A percentile compares a stretch with the other conserved stretches of the same genome.
These are phyloP conservation scores for Dasypolia templi DNA, from an alignment of 2,888 invertebrate species.

Conservation along the genomic window DNA sequence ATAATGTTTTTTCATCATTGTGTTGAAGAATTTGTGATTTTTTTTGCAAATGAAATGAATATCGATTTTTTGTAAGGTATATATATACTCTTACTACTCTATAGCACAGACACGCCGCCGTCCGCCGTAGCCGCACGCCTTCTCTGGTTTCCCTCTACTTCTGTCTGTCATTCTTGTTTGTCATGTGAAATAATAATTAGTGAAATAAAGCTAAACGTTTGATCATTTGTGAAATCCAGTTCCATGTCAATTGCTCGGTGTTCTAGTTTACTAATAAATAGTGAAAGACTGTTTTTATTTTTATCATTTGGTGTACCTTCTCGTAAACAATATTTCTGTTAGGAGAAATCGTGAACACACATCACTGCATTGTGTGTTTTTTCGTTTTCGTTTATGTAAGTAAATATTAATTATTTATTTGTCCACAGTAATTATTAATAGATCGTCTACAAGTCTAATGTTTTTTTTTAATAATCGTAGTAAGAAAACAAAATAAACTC, in stretches of 20 bases:
- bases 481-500: background rate
- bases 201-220: slow-evolving; percentile 3
- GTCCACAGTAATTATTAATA: background rate
- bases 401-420: background rate
- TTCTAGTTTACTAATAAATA: slow-evolving; percentile 11
- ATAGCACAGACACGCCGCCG: slow-evolving; percentile 28
- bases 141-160: slow-evolving; percentile 21
- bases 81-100: slow-evolving; percentile 24
- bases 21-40: background rate
- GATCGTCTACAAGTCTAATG: background rate
- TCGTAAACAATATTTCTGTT: slow-evolving; percentile 8
- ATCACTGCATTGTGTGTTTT: slow-evolving; percentile 35
- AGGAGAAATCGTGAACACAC: slow-evolving; percentile 36
- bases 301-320: slow-evolving; percentile 10
- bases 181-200: slow-evolving; percentile 35
- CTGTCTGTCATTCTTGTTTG: slow-evolving; percentile 50
- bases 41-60: background rate
- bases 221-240: slow-evolving; percentile 15
- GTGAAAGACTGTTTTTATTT: slow-evolving; percentile 8
- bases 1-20: background rate
- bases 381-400: slow-evolving; percentile 37
- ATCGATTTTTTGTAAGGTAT: slow-evolving; percentile 17
- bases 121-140: background rate
- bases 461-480: background rate
- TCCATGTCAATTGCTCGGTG: background rate